Conservation (phyloP, 2,797 vertebrate genomes). For the Gymnopithys bicolor region DNA sequence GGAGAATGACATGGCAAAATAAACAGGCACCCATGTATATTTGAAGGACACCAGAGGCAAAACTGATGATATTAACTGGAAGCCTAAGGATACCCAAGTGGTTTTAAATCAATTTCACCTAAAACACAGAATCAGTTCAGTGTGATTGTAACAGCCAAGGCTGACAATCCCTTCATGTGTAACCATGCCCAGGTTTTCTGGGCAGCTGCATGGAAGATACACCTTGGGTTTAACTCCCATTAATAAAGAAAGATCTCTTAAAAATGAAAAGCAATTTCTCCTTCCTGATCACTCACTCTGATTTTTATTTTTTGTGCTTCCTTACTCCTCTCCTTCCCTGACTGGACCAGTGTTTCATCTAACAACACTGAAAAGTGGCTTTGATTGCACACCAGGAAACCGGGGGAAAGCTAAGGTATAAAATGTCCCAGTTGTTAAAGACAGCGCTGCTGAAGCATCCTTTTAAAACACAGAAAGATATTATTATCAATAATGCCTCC, state of each 20-base stretch:
- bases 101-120: neutral
- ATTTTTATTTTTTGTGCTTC: neutral
- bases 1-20: neutral
- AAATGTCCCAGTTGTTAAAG: neutral
- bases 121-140: neutral
- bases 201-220: neutral
- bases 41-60: slow-evolving; percentile 35
- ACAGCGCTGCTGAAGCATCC: neutral
- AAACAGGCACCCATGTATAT: neutral
- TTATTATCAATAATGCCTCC: neutral
- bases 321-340: neutral
- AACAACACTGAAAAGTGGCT: neutral
- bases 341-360: neutral
- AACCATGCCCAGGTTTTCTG: neutral
- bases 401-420: neutral
- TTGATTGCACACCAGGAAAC: neutral
- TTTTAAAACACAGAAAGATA: neutral
- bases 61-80: neutral
- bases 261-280: neutral
- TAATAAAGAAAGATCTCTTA: neutral
- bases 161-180: neutral
- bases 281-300: neutral
- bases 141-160: neutral
- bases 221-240: neutral
- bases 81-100: neutral